Evolutionary conservation across 1,140 invertebrate species (phyloP).

Genomic region (Nixonia krombeini): DNA sequence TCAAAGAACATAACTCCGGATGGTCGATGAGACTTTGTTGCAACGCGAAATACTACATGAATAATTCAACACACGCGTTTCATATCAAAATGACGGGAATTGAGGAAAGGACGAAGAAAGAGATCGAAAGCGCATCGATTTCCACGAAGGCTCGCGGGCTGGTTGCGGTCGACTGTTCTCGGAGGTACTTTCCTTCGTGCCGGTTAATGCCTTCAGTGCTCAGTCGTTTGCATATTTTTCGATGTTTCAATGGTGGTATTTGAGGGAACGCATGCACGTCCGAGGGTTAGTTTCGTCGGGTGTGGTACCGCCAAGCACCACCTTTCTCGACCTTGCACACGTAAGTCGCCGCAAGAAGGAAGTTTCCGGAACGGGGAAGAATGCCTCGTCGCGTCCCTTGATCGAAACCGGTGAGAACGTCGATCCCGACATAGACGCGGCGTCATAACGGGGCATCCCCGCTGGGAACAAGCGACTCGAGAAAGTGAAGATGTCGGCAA

Average conservation of each 20-base stretch:
- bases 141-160: no score
- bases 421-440: neutral
- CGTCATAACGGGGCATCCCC: neutral
- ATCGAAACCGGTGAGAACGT: neutral
- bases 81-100: conserved; percentile 25
- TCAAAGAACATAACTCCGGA: no score
- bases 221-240: conserved; percentile 63
- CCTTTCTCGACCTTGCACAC: conserved; percentile 43
- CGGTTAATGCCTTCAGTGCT: conserved; percentile 57
- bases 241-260: conserved; percentile 45
- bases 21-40: no score
- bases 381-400: neutral
- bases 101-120: neutral
- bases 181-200: conserved; percentile 40
- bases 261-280: conserved; percentile 43
- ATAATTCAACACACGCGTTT: neutral
- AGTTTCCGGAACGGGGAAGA: conserved; percentile 10
- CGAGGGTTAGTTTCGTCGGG: conserved; percentile 53
- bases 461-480: neutral
- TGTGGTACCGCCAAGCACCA: conserved; percentile 61
- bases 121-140: no score
- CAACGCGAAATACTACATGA: no score
- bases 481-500: conserved; percentile 1
- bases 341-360: conserved; percentile 28
- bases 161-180: no score